These are phyloP conservation scores for Molothrus ater DNA, from an alignment of 2,797 vertebrate species.

Conservation along the genomic window DNA sequence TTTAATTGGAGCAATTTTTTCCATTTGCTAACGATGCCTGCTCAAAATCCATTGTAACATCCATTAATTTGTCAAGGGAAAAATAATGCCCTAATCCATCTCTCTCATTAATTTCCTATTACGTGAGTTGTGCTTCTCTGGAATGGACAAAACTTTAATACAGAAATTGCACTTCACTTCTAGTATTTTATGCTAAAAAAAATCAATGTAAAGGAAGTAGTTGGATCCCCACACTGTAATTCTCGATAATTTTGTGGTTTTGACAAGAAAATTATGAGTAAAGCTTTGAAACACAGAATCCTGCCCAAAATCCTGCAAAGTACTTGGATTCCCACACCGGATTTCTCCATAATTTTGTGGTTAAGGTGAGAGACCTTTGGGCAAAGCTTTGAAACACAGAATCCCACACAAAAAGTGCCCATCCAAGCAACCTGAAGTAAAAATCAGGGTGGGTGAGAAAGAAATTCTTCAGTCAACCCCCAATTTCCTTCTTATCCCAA, in stretches of 20 bases:
- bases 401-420: not conserved
- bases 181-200: not conserved
- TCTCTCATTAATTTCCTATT: slow-evolving; percentile 57
- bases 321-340: no score
- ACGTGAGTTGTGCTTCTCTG: not conserved
- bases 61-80: slow-evolving; percentile 53
- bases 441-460: not conserved
- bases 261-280: not conserved
- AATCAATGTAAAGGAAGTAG: not conserved
- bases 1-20: slow-evolving; percentile 45
- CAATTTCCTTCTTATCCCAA: not conserved
- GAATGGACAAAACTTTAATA: slow-evolving; percentile 25
- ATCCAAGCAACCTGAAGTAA: not conserved
- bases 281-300: not conserved
- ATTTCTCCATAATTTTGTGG: not conserved
- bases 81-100: slow-evolving; percentile 35
- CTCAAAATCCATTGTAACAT: not conserved
- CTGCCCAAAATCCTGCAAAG: no score
- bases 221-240: not conserved
- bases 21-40: not conserved
- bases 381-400: not conserved
- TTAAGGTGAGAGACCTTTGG: not conserved
- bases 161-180: not conserved
- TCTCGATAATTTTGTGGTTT: not conserved
- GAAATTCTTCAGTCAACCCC: not conserved